Base-by-base conservation (phyloP, 2,888 invertebrate genomes). In the Leptinotarsa juncta region DNA sequence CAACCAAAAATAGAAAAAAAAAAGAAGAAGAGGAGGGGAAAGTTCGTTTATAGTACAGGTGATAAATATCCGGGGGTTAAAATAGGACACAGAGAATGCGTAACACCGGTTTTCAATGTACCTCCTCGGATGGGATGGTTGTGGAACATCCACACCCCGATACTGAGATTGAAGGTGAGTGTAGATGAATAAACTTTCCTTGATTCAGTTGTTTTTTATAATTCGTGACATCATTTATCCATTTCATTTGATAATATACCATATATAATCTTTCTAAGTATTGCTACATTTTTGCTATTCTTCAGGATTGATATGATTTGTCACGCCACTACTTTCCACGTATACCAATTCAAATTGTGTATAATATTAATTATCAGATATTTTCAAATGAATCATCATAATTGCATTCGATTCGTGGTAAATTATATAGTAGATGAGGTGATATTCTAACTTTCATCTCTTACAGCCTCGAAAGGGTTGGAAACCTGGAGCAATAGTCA, bases 111-210 rank as follows among this genome's bases (percentile, higher is more conserved):
- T 0, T 87, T 88, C 48, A 88, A 89, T 10, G 92, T 93, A 0
- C 93, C 93, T 0, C 85, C 89, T 0, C 86, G 89, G 62, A 93
- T 93, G 93, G 93, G 93, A 0, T 93, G 93, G 93, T 83, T 92
- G 48, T 93, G 93, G 93, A 92, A 88, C 77, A 80, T 84, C 50
- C 83, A 81, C 50, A 83, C 82, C 4, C 84, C 85, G 5, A 82
- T 84, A 74, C 48, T 82, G 50, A 77, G 78, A 4, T 74, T 86
- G 50, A 85, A 84, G 82, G 86, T 75, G 1, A 69, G 53, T 60
- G 4, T 7, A 60, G n/a, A 42, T 62, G n/a, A 51, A 16, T 51
- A 15, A 7, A 32, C 0, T 32, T 32, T 32, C 32, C 2, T 10
- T 32, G 2, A 10, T 32, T 32, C 7, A 7, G 32, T 32, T 32